These are phyloP conservation scores for Zosterops pallidus DNA, from an alignment of 2,113 vertebrate species.

Conservation along the genomic window DNA sequence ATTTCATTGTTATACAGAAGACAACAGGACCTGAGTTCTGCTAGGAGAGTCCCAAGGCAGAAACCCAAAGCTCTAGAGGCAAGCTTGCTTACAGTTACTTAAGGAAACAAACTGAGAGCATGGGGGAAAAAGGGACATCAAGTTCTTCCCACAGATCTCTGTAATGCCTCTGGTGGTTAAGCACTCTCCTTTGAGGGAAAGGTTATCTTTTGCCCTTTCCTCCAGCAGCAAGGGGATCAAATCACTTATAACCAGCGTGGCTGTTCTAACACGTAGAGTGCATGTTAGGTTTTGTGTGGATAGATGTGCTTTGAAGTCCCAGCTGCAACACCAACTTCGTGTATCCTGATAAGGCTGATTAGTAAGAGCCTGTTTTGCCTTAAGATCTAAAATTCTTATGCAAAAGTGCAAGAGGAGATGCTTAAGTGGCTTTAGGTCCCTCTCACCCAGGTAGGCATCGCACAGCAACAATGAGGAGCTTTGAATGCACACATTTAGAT, in stretches of 20 bases:
- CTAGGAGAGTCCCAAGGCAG: not conserved
- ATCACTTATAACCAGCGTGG: not conserved
- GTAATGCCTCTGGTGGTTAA: not conserved
- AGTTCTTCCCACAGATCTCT: not conserved
- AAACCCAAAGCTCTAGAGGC: not conserved
- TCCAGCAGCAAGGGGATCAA: not conserved
- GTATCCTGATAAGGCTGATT: not conserved
- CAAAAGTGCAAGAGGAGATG: not conserved
- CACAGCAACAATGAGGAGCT: not conserved
- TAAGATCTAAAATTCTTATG: not conserved
- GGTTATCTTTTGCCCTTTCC: not conserved
- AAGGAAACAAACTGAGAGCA: not conserved
- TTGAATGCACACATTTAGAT: not conserved
- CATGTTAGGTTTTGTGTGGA: not conserved
- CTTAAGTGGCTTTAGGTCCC: not conserved
- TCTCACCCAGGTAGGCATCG: not conserved
- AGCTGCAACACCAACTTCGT: not conserved
- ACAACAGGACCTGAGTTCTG: not conserved
- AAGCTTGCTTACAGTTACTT: not conserved
- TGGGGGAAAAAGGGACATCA: rapidly evolving
- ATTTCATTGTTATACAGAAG: not conserved
- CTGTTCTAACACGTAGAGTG: not conserved
- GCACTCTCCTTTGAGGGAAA: not conserved
- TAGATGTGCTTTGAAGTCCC: not conserved
- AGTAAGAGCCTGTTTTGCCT: not conserved